Base-by-base conservation (phyloP, 2,797 vertebrate species). In the Oryzias dopingdopingensis region DNA sequence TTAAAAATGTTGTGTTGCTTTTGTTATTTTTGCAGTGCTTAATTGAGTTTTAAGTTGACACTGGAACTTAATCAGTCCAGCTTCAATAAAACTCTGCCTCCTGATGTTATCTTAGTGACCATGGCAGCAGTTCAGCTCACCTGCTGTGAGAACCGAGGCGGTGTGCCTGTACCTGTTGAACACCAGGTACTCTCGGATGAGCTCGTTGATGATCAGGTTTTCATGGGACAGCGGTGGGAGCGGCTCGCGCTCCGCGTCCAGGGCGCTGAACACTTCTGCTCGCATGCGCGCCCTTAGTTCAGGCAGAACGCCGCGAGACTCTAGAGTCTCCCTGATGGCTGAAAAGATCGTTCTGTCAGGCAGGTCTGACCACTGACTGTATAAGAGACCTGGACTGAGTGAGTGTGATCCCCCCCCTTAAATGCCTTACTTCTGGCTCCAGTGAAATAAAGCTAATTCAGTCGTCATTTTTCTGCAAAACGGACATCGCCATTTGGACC, bases 121-220 rank as follows among this genome's bases (percentile, higher is more conserved):
- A 57, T 5, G 54, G 1, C 17, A 5, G 42, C 16, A 4, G 17
- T n/a, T 8, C 16, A 16, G 61, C 40, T 49, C 85, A 98, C 97
- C 97, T 89, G 96, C 92, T 1, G 82, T 92, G 22, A 99, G 80
- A 0, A 99, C 96, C 0, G 96, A 98, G 0, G 93, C 92, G 0
- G 94, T 81, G 49, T 96, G 92, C 20, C 87, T 92, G 14, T 98
- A 99, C 67, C 93, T 93, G 89, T 99, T 98, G 83, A 95, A 98
- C 42, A 94, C 91, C 85, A 99, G 86, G 76, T 98, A 99, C 46
- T 99, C 96, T 18, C 95, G 91, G 81, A 99, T 93, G 45, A 99
- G 90, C 64, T 99, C 96, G 12, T 99, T 99, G 67, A 99, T 93
- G 16, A 99, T 89, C 43, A 99, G 91, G 66, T 97, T 98, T 80